Conservation (phyloP, 2,797 vertebrate genomes). For the Nannoperca obscura region DNA sequence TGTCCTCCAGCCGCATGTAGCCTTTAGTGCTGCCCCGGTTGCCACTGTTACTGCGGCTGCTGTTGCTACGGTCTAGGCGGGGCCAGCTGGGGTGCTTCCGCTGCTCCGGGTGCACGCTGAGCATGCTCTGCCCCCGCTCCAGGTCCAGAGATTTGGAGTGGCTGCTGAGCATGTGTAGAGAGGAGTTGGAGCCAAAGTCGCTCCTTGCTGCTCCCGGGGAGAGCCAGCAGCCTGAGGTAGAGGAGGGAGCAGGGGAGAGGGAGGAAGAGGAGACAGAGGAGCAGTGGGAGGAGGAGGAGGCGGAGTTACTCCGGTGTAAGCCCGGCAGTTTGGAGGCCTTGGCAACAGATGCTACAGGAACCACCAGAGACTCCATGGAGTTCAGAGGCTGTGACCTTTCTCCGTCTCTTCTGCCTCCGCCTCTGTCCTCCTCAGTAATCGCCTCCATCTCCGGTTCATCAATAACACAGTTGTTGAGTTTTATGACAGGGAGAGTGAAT, state of each 20-base stretch:
- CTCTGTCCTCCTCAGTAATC: conserved; percentile 91
- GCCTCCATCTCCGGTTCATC: conserved; percentile 96
- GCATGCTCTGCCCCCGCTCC: conserved; percentile 87
- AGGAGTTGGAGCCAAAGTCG: conserved; percentile 95
- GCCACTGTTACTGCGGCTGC: conserved; percentile 59
- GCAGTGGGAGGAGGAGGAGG: conserved; percentile 84
- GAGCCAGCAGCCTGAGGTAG: conserved; percentile 88
- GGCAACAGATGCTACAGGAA: conserved; percentile 87
- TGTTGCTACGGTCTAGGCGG: conserved; percentile 94
- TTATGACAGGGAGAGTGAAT: conserved; percentile 97
- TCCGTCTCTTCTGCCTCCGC: conserved; percentile 68
- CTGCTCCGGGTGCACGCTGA: conserved; percentile 93
- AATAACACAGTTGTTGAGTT: conserved; percentile 98
- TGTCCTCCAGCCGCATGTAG: conserved; percentile 94
- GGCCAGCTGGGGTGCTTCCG: conserved; percentile 99
- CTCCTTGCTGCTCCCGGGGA: conserved; percentile 92
- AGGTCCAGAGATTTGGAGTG: conserved; percentile 98
- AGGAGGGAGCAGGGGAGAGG: conserved; percentile 83
- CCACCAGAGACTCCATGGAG: conserved; percentile 91
- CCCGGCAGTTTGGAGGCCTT: conserved; percentile 87
- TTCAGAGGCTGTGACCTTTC: conserved; percentile 80
- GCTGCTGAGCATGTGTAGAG: conserved; percentile 92
- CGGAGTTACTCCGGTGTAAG: conserved; percentile 86
- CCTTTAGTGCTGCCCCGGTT: conserved; percentile 94
- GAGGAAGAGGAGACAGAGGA: conserved; percentile 82